These are phyloP conservation scores for Homalodisca vitripennis DNA, from an alignment of 1,140 invertebrate genomes.

Conservation along the genomic window DNA sequence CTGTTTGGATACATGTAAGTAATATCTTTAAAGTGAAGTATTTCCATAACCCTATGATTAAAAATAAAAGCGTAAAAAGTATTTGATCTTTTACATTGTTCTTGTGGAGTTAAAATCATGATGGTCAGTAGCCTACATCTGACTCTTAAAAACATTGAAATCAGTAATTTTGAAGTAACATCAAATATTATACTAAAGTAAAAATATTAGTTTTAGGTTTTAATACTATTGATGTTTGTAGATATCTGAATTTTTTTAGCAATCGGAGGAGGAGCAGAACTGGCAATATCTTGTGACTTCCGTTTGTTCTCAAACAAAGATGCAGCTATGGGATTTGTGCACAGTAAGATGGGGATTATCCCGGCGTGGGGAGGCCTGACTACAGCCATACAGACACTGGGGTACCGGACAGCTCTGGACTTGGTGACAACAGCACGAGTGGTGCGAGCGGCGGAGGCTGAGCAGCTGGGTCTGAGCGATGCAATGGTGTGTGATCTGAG, in stretches of 20 bases:
- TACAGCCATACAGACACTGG: slow-evolving; percentile 50
- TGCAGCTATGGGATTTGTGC: slow-evolving; percentile 51
- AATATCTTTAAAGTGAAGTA: too few relatives aligned
- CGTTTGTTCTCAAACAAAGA: slow-evolving; percentile 51
- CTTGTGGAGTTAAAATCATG: too few relatives aligned
- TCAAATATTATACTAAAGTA: too few relatives aligned
- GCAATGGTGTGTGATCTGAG: slow-evolving; percentile 38
- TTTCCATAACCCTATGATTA: too few relatives aligned
- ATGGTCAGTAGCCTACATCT: too few relatives aligned
- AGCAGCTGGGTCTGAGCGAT: slow-evolving; percentile 48
- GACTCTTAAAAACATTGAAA: too few relatives aligned
- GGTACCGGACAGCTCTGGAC: slow-evolving; percentile 50
- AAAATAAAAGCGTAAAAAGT: too few relatives aligned
- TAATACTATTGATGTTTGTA: too few relatives aligned
- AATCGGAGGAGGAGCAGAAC: slow-evolving; percentile 61
- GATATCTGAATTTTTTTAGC: slow-evolving; percentile 42
- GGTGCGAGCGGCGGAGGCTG: slow-evolving; percentile 47
- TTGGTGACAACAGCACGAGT: slow-evolving; percentile 49
- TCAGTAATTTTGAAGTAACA: too few relatives aligned
- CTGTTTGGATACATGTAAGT: too few relatives aligned
- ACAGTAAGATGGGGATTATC: slow-evolving; percentile 56
- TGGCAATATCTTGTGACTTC: slow-evolving; percentile 57
- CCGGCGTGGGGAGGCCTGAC: slow-evolving; percentile 59
- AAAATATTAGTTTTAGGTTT: too few relatives aligned
- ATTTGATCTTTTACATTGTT: too few relatives aligned